Evolutionary conservation across 2,797 vertebrate species (phyloP).

Genomic region (Chrosomus eos): DNA sequence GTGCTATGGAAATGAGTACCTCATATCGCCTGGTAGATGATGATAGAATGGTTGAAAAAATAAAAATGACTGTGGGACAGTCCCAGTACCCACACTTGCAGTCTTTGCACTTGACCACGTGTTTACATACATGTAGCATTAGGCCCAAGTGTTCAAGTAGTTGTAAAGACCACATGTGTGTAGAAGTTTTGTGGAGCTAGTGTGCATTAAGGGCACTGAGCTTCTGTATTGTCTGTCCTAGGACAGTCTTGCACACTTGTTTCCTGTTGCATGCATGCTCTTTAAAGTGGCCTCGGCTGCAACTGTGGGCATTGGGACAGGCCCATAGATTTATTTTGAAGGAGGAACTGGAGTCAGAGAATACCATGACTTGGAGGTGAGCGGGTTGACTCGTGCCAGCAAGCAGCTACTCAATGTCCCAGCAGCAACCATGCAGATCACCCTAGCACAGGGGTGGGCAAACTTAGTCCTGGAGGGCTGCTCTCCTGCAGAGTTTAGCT

Average conservation of each 20-base stretch:
- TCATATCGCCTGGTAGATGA: not conserved
- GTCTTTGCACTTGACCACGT: not conserved
- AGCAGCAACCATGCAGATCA: not conserved
- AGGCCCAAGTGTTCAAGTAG: not conserved
- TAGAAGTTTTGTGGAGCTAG: not conserved
- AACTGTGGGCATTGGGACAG: not conserved
- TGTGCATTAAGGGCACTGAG: not conserved
- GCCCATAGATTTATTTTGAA: not conserved
- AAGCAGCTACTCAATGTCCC: not conserved
- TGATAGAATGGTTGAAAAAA: not conserved
- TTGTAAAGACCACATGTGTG: not conserved
- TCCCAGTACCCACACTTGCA: not conserved
- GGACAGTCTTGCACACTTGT: not conserved
- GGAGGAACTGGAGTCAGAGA: not conserved
- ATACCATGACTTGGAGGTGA: not conserved
- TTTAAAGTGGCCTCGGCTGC: not conserved
- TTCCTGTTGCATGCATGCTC: not conserved
- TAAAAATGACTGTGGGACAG: not conserved
- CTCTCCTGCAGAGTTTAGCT: not conserved
- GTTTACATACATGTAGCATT: not conserved
- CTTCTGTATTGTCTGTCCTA: not conserved
- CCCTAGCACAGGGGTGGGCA: not conserved
- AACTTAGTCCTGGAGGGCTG: not conserved
- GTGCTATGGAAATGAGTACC: not conserved
- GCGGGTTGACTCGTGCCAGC: not conserved